Evolutionary conservation across 2,113 vertebrate species (phyloP).

Genomic region (Phocoena phocoena): DNA sequence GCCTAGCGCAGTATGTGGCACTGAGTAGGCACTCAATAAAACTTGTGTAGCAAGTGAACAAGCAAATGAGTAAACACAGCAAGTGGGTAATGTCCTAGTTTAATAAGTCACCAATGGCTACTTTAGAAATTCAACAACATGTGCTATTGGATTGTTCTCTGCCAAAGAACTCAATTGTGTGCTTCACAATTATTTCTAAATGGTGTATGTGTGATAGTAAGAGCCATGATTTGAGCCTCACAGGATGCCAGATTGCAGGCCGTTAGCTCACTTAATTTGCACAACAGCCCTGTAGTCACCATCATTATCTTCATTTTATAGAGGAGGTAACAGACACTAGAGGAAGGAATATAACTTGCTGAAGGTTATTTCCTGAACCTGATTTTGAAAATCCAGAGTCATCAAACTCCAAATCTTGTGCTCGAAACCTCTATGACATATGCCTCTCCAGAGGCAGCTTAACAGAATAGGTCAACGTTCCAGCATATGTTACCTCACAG

Average conservation of each 20-base stretch:
- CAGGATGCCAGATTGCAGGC: slow-evolving; percentile 14
- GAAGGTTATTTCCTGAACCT: slow-evolving; percentile 45
- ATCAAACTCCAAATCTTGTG: background rate
- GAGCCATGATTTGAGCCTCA: slow-evolving; percentile 12
- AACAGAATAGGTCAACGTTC: background rate
- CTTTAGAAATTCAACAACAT: slow-evolving; percentile 44
- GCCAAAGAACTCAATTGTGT: slow-evolving; percentile 53
- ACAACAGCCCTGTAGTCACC: slow-evolving; percentile 26
- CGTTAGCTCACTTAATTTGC: slow-evolving; percentile 60
- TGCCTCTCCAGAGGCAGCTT: background rate
- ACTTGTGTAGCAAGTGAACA: background rate
- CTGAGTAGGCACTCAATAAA: background rate
- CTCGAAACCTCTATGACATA: background rate
- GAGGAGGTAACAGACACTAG: slow-evolving; percentile 13
- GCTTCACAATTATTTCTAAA: slow-evolving; percentile 60
- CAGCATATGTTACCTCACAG: background rate
- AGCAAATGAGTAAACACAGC: slow-evolving; percentile 6
- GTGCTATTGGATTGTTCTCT: slow-evolving; percentile 6
- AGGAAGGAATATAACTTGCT: background rate
- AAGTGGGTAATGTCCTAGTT: background rate
- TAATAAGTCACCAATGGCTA: slow-evolving; percentile 56
- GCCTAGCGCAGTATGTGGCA: background rate
- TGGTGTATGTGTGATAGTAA: slow-evolving; percentile 7
- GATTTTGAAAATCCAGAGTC: slow-evolving; percentile 20
- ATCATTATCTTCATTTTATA: slow-evolving; percentile 40